Evolutionary conservation across 2,797 vertebrate species (phyloP).

Genomic region (Sebastes dallii): DNA sequence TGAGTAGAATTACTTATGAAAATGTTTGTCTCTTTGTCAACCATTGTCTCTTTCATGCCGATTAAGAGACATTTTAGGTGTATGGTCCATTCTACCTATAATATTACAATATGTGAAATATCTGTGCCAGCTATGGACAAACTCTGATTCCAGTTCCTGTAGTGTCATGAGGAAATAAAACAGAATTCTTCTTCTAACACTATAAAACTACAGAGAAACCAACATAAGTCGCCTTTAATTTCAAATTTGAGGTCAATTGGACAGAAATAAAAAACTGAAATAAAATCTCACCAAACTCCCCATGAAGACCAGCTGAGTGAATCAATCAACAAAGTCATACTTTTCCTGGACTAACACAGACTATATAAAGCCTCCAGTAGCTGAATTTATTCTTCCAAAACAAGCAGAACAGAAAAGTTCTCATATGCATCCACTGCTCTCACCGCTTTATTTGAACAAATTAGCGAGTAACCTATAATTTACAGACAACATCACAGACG

Average conservation of each 20-base stretch:
- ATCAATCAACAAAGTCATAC: constrained; percentile 45
- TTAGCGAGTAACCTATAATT: constrained; percentile 64
- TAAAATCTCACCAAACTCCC: constrained; percentile 6
- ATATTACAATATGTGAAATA: neutral
- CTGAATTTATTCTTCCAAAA: constrained; percentile 60
- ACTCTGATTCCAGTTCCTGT: neutral
- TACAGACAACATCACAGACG: constrained; percentile 53
- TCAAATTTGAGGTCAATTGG: constrained; percentile 1
- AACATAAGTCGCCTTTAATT: neutral
- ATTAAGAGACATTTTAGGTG: neutral
- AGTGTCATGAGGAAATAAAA: neutral
- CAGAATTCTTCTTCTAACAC: neutral
- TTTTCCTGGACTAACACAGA: constrained; percentile 43
- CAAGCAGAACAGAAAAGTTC: constrained; percentile 51
- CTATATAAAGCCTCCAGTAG: constrained; percentile 46
- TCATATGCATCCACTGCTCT: constrained; percentile 18
- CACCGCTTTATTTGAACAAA: constrained; percentile 64
- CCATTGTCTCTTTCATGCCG: neutral
- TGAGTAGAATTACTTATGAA: neutral
- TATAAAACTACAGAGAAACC: neutral
- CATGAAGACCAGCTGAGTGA: constrained; percentile 31
- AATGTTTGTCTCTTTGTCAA: too few species aligned
- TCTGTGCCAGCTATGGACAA: neutral
- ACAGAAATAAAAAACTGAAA: constrained; percentile 15
- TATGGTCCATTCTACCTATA: neutral